Conservation (phyloP, 2,797 vertebrate species). For the Micromesistius poutassou region DNA sequence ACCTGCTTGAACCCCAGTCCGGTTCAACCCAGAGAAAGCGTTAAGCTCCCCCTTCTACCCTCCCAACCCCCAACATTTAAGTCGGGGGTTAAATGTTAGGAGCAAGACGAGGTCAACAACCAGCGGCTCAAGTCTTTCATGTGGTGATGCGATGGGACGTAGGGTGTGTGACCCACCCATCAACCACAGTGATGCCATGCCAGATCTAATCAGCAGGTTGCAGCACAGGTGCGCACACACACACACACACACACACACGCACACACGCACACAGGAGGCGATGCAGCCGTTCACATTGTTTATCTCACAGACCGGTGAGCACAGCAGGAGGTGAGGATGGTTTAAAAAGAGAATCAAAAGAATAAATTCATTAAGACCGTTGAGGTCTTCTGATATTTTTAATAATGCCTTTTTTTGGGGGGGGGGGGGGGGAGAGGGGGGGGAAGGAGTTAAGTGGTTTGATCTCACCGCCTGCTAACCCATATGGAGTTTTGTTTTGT, state of each 20-base stretch:
- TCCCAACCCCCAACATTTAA: background rate
- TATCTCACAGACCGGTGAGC: constrained; percentile 19
- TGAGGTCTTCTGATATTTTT: background rate
- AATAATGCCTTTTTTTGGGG: background rate
- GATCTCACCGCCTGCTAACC: background rate
- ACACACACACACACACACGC: too few species aligned
- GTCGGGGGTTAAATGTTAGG: too few species aligned
- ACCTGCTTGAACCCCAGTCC: background rate
- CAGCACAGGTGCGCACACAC: constrained; percentile 9
- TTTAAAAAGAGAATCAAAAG: background rate
- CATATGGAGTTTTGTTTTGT: background rate
- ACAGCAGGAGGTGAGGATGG: background rate
- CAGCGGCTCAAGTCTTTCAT: too few species aligned
- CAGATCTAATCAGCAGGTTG: constrained; percentile 7
- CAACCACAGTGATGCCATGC: constrained; percentile 37
- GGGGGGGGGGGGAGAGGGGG: too few species aligned
- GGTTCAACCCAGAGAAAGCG: background rate
- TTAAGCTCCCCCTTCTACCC: background rate
- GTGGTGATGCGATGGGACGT: too few species aligned
- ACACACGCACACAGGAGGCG: background rate
- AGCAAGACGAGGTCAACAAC: too few species aligned
- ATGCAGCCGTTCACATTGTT: constrained; percentile 14
- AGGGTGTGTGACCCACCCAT: constrained; percentile 48
- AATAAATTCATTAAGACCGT: background rate
- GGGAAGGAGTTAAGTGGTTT: background rate